Evolutionary conservation across 2,888 invertebrate genomes (phyloP).

Genomic region (Phyllotreta cruciferae): DNA sequence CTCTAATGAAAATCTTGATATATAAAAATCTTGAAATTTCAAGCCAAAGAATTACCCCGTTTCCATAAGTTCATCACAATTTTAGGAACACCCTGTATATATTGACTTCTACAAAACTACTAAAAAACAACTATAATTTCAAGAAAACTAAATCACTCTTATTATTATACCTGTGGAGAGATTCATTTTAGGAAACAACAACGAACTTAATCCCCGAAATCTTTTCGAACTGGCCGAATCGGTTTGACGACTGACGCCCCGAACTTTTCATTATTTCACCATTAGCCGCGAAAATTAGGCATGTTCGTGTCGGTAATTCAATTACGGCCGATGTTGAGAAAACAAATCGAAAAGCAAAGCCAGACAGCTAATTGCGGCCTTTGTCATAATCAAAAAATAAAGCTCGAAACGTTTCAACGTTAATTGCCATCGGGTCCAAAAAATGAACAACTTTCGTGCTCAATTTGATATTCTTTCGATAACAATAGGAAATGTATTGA

Average conservation of each 20-base stretch:
- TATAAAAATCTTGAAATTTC: too few species aligned
- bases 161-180: too few species aligned
- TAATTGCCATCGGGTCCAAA: conserved; percentile 43
- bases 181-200: too few species aligned
- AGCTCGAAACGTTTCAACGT: conserved; percentile 18
- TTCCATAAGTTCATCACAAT: too few species aligned
- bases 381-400: conserved; percentile 34
- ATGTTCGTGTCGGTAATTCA: conserved; percentile 40
- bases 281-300: conserved; percentile 34
- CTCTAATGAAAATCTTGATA: too few species aligned
- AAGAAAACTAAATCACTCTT: too few species aligned
- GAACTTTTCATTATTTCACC: conserved; percentile 37
- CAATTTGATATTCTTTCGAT: conserved; percentile 42
- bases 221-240: too few species aligned
- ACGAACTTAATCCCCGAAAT: too few species aligned
- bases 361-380: conserved; percentile 35
- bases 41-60: too few species aligned
- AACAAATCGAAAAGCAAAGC: conserved; percentile 32
- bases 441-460: conserved; percentile 50
- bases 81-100: too few species aligned
- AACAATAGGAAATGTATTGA: conserved; percentile 41
- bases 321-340: conserved; percentile 30
- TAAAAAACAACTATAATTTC: too few species aligned
- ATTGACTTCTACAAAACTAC: too few species aligned
- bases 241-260: conserved; percentile 1